phyloP scores from a whole-genome alignment of 1,140 invertebrate genomes.

The Calycopis cecrops region DNA sequence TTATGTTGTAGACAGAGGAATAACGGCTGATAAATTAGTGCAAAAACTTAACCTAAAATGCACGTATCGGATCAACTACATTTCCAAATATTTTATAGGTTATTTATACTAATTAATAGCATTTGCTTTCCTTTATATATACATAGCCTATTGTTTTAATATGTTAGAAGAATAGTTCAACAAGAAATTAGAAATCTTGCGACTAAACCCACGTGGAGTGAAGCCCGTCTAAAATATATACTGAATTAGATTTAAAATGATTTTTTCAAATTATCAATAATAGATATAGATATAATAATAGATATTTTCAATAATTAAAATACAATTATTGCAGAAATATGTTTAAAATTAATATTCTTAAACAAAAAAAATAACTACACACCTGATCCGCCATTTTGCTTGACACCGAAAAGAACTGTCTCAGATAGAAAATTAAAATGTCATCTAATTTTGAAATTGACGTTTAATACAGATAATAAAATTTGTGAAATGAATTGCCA shows the following conservation, averaged over 20 bases:
- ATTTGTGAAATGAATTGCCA: too few species aligned
- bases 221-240: slow-evolving; percentile 2
- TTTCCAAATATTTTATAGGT: too few species aligned
- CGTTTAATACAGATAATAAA: slow-evolving; percentile 4
- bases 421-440: slow-evolving; percentile 15
- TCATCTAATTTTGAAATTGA: not conserved
- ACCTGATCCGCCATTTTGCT: slow-evolving; percentile 74
- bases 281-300: too few species aligned
- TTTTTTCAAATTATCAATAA: not conserved
- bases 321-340: slow-evolving; percentile 2
- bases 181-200: too few species aligned
- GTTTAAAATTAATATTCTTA: slow-evolving; percentile 29
- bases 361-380: slow-evolving; percentile 42
- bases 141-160: too few species aligned
- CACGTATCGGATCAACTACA: too few species aligned
- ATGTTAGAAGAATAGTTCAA: not conserved
- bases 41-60: too few species aligned
- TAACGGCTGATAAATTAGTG: too few species aligned
- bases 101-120: too few species aligned
- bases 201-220: slow-evolving; percentile 34
- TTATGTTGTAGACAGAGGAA: too few species aligned
- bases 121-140: too few species aligned
- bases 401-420: slow-evolving; percentile 67
- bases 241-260: not conserved
- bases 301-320: too few species aligned